phyloP scores from a whole-genome alignment of 2,113 vertebrate species.

The Nycticebus coucang region DNA sequence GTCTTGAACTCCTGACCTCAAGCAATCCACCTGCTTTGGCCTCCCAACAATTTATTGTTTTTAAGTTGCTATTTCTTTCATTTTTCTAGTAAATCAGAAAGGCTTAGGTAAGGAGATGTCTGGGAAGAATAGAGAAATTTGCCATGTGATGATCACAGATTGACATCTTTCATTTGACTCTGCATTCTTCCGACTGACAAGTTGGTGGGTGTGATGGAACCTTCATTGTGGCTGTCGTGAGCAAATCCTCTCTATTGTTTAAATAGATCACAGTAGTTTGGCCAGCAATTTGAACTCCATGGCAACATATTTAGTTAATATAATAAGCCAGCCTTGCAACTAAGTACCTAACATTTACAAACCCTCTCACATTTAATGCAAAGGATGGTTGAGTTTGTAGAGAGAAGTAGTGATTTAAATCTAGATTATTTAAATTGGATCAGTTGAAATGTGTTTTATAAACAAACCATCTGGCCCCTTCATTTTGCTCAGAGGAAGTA shows the following conservation, averaged over 20 bases:
- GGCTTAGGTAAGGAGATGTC: conserved; percentile 16
- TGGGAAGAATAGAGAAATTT: conserved; percentile 50
- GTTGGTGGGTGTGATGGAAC: neutral
- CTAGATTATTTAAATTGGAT: conserved; percentile 58
- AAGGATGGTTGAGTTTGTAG: conserved; percentile 37
- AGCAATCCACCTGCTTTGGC: too few species aligned
- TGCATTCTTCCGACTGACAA: conserved; percentile 13
- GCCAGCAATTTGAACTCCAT: conserved; percentile 41
- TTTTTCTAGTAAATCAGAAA: conserved; percentile 47
- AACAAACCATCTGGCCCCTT: conserved; percentile 57
- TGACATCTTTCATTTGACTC: conserved; percentile 21
- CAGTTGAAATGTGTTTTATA: conserved; percentile 55
- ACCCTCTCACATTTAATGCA: conserved; percentile 59
- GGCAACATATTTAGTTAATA: conserved; percentile 47
- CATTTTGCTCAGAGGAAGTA: conserved; percentile 59
- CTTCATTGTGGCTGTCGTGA: neutral
- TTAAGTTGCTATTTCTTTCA: conserved; percentile 19
- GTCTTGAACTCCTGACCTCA: too few species aligned
- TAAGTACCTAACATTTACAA: conserved; percentile 12
- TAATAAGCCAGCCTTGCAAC: conserved; percentile 29
- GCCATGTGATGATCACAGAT: neutral
- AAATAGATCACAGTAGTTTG: conserved; percentile 25
- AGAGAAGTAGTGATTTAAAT: conserved; percentile 44
- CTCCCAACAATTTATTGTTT: neutral
- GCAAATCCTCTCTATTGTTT: conserved; percentile 40